Evolutionary conservation across 2,888 invertebrate genomes (phyloP).

Genomic region (Volucella bombylans): DNA sequence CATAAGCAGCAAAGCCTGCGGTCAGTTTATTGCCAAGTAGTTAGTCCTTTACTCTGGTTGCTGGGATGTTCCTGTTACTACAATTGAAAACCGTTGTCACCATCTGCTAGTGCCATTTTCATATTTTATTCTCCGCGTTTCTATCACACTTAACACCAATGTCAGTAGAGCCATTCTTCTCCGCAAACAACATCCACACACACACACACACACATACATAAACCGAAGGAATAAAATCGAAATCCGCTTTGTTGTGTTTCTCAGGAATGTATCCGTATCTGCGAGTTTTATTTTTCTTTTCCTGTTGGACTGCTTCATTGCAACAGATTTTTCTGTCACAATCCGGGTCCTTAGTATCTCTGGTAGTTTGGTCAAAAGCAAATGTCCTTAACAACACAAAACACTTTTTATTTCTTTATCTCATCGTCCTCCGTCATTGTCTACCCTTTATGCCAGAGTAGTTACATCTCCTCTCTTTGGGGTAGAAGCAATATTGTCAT

Average conservation of each 20-base stretch:
- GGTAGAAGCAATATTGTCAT: constrained; percentile 61
- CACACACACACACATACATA: neutral
- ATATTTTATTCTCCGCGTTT: constrained; percentile 61
- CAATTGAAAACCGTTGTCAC: constrained; percentile 51
- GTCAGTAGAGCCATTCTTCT: constrained; percentile 33
- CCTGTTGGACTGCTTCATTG: constrained; percentile 66
- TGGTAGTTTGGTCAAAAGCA: constrained; percentile 60
- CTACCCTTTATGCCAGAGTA: neutral
- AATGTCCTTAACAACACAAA: constrained; percentile 67
- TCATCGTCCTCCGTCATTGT: constrained; percentile 40
- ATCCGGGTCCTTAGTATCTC: constrained; percentile 42
- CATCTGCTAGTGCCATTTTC: constrained; percentile 60
- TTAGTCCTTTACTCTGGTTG: constrained; percentile 9
- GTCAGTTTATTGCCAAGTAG: constrained; percentile 57
- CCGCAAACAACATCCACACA: constrained; percentile 3
- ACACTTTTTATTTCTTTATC: constrained; percentile 46
- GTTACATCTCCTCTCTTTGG: constrained; percentile 63
- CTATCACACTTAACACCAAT: constrained; percentile 67
- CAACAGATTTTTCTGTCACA: constrained; percentile 72
- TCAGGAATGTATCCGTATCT: constrained; percentile 55
- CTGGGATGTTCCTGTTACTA: neutral
- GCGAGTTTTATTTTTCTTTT: constrained; percentile 5
- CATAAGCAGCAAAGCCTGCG: constrained; percentile 59
- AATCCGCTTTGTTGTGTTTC: constrained; percentile 62
- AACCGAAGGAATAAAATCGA: constrained; percentile 24